Evolutionary conservation across 2,113 vertebrate genomes (phyloP).

Genomic region (Grallaria varia): DNA sequence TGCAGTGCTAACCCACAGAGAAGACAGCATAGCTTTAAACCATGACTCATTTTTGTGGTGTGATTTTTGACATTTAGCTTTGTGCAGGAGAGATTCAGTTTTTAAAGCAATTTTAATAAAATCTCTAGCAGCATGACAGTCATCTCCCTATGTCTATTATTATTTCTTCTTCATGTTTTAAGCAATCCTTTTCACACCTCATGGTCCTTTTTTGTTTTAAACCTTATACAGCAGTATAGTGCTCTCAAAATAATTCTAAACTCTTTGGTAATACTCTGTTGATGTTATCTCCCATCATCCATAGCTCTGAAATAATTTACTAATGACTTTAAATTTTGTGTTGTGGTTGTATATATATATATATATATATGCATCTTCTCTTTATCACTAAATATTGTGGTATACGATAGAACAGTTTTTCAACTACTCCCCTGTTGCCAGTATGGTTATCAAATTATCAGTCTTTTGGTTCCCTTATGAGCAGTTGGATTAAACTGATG

Average conservation of each 20-base stretch:
- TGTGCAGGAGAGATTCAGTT: not conserved
- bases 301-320: not conserved
- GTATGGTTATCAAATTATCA: not conserved
- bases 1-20: not conserved
- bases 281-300: not conserved
- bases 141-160: not conserved
- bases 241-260: not conserved
- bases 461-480: not conserved
- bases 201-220: not conserved
- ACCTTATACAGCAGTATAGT: not conserved
- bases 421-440: not conserved
- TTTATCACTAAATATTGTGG: not conserved
- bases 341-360: not conserved
- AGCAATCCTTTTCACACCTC: not conserved
- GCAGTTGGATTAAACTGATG: not conserved
- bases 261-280: not conserved
- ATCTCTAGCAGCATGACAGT: not conserved
- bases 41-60: not conserved
- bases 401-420: not conserved
- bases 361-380: not conserved
- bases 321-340: not conserved
- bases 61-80: not conserved
- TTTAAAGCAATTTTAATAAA: not conserved
- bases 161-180: not conserved
- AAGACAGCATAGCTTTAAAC: not conserved